These are phyloP conservation scores for Microchrysa polita DNA, from an alignment of 2,888 invertebrate genomes.

Conservation along the genomic window DNA sequence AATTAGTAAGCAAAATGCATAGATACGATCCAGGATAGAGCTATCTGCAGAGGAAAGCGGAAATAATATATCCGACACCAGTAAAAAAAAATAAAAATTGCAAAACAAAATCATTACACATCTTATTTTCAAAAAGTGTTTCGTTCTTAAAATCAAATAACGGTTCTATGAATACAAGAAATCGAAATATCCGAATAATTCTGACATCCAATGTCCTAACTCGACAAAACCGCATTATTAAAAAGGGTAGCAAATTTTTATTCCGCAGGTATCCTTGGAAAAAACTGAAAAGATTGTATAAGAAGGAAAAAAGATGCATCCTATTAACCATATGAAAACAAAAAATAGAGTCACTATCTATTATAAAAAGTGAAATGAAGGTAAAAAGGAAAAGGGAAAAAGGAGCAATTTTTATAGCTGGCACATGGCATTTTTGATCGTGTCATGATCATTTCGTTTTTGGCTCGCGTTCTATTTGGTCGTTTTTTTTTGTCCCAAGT, in stretches of 20 bases:
- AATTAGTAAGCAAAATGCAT: no score
- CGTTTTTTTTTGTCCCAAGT: conserved; percentile 13
- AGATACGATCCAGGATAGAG: no score
- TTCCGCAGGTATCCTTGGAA: background rate
- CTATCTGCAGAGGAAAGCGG: no score
- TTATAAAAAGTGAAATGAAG: background rate
- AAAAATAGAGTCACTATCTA: background rate
- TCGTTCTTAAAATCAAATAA: no score
- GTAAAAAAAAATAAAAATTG: no score
- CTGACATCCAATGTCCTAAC: no score
- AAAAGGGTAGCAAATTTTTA: conserved; percentile 41
- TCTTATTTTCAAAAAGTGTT: no score
- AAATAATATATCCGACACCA: no score
- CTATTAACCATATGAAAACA: conserved; percentile 29
- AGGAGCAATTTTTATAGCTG: conserved; percentile 33
- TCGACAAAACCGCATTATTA: conserved; percentile 6
- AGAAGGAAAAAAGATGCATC: background rate
- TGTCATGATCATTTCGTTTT: conserved; percentile 34
- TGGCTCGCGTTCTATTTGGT: conserved; percentile 20
- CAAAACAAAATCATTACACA: no score
- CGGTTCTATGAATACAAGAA: no score
- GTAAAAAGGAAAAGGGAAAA: background rate
- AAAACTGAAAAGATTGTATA: conserved; percentile 4
- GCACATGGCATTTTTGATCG: conserved; percentile 42
- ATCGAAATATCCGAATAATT: no score